Base-by-base conservation (phyloP, 2,113 vertebrate genomes). In the Megaleporinus macrocephalus region DNA sequence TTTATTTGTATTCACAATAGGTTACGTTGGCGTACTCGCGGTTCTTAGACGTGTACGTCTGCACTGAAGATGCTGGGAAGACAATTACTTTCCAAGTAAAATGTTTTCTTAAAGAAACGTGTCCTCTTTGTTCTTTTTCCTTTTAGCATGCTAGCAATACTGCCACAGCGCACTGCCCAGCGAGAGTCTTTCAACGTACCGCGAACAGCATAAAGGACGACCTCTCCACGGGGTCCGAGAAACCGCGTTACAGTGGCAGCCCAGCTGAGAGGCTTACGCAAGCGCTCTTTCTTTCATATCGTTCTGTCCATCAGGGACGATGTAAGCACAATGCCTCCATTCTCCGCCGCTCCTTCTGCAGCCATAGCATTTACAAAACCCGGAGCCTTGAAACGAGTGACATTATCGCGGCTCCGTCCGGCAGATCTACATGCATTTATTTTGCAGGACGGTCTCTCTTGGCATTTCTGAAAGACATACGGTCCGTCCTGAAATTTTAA, bases 401-500 rank as follows among this genome's bases (percentile, higher is more conserved):
- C 79, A 78, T 85, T 70, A 82, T 75, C 75, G 70, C 9, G 18
- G 59, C 36, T 78, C 75, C 63, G 82, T 69, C 69, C 53, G 51
- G 69, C 62, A 81, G 70, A 81, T 81, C 57, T 74, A 36, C 69
- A 81, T 73, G 26, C 73, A 65, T 66, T 78, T 73, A 77, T 63
- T 36, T 73, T 59, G 51, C 33, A 72, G n/a, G 55, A 80, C 22
- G 41, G 29, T 29, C 24, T 76, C 66, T 51, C 55, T 59, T 41
- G 53, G 44, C 61, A 70, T 73, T 79, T 69, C 63, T 77, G 53
- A 26, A 63, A 69, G 44, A 84, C 53, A 81, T 36, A 33, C 26
- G 77, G 44, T 44, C 59, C 68, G 22, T 15, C 18, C 57, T 68
- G 36, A 36, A 71, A 66, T 61, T 84, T 78, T 78, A 76, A 83